Evolutionary conservation across 1,140 invertebrate species (phyloP), one percentile per base, ranked within the genome.

Genomic region (Xylocopa sonorina): DNA sequence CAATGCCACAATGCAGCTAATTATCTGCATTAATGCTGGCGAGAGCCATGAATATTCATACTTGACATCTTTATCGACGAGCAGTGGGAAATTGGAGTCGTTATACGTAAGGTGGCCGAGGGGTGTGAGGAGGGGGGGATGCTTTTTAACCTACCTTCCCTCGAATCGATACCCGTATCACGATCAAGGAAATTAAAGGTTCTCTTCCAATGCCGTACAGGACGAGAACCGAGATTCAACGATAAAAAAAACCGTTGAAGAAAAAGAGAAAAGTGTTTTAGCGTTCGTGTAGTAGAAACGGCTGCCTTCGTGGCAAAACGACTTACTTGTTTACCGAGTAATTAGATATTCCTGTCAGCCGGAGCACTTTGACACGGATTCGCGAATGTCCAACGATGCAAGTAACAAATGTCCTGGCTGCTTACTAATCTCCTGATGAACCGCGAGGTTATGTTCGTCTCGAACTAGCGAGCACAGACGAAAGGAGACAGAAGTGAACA

Each of bases 41-140:
- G 46, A 78, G 67, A 60, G 67, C 55, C 43, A 78, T 71, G 75
- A 78, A 78, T 71, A 78, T 78, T 78, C 67, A 69, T 71, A 78
- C 75, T 71, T 71, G 75, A 78, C 75, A 71, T 48, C 24, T 78
- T 78, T 78, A 71, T 69, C 55, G 24, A n/a, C 43, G 6, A 21
- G 18, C 29, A 27, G n/a, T 27, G 51, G 51, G 41, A 77, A 77
- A 77, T 77, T 77, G 43, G 29, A 69, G 43, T 46, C 29, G 38
- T 43, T 32, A 10, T 27, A n/a, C n/a, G n/a, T n/a, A n/a, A n/a
- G n/a, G n/a, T n/a, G n/a, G n/a, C n/a, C n/a, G n/a, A n/a, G n/a
- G n/a, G n/a, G n/a, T n/a, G n/a, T n/a, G n/a, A n/a, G n/a, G n/a
- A 41, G 41, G 27, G 29, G 64, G 66, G 18, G 18, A 24, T 50